Base-by-base conservation (phyloP, 2,797 vertebrate species). In the Ptychadena robeensis region DNA sequence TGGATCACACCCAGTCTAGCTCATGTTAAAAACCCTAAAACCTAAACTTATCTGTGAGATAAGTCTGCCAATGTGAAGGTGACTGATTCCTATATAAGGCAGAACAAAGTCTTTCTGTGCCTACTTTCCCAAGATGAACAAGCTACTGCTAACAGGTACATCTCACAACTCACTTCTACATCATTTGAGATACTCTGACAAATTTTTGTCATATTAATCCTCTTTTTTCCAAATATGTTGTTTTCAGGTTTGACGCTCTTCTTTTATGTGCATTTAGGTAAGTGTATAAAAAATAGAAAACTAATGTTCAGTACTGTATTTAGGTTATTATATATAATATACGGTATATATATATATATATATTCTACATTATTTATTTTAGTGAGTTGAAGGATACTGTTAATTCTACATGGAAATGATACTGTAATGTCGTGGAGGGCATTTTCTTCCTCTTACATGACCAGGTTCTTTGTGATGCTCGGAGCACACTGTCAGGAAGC, bases 181-280 rank as follows among this genome's bases (percentile, higher is more conserved):
- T 32, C 30, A 61, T 18, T 12, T 27, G 1, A 9, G 0, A 15
- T 61, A 40, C 18, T 15, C 1, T 4, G n/a, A 5, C 9, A n/a
- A n/a, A n/a, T 53, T 34, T 31, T 15, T 18, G 1, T 6, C 32
- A 69, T 14, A 2, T 34, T 53, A 32, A 12, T 69, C 30, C 27
- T 71, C 12, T 44, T 9, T 48, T 81, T 15, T 4, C n/a, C 28
- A 61, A 57, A 44, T 79, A 57, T 80, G 28, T 73, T 14, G 64
- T 15, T 70, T 83, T 18, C 70, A 92, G 91, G 91, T 87, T 85
- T 93, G 85, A 90, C 87, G 87, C 83, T 94, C 85, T 87, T 94
- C 89, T 90, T 94, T 91, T 92, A 93, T 3, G 89, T 88, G 88
- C 91, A 93, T 91, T 88, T 94, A 71, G 89, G 91, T 94, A 91